A percentile compares a stretch with the other conserved stretches of the same genome.
Evolutionary conservation across 2,888 invertebrate genomes (phyloP).

Genomic region (Scrobipalpa atriplicella): DNA sequence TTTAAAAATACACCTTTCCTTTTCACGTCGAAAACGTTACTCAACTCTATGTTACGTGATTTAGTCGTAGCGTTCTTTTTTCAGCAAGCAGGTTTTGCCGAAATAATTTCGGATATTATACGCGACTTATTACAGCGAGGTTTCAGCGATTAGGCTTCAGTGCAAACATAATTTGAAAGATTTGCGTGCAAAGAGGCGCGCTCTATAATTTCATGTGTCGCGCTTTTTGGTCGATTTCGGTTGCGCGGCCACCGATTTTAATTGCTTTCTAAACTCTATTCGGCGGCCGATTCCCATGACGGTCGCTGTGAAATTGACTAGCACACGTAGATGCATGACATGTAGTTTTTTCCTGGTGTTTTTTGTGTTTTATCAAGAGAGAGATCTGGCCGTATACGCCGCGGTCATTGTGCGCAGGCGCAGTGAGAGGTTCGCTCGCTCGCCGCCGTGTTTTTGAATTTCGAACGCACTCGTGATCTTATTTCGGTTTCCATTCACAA

Average conservation of each 20-base stretch:
- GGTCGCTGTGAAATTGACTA: slow-evolving; percentile 78
- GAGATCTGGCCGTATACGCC: slow-evolving; percentile 75
- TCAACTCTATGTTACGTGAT: slow-evolving; percentile 4
- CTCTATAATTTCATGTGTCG: slow-evolving; percentile 67
- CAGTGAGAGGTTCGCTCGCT: slow-evolving; percentile 60
- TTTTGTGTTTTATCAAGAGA: slow-evolving; percentile 74
- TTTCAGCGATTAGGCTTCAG: slow-evolving; percentile 38
- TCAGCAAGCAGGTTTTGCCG: slow-evolving; percentile 49
- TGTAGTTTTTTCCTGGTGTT: slow-evolving; percentile 78
- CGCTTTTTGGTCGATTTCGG: slow-evolving; percentile 62
- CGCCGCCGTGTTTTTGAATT: slow-evolving; percentile 51
- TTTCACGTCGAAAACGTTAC: not conserved
- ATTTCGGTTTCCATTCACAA: slow-evolving; percentile 72
- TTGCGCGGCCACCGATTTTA: slow-evolving; percentile 72
- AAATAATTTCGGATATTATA: slow-evolving; percentile 47
- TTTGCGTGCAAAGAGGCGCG: slow-evolving; percentile 55
- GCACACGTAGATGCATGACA: slow-evolving; percentile 82
- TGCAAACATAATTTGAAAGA: slow-evolving; percentile 44
- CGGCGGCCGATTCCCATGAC: slow-evolving; percentile 80
- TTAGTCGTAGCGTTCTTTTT: not conserved
- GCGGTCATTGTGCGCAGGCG: slow-evolving; percentile 74
- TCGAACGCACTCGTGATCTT: slow-evolving; percentile 70
- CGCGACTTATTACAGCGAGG: slow-evolving; percentile 46
- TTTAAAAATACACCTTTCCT: not conserved
- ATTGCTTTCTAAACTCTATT: slow-evolving; percentile 80